phyloP scores from a whole-genome alignment of 2,888 invertebrate genomes.

The Pandemis heparana region DNA sequence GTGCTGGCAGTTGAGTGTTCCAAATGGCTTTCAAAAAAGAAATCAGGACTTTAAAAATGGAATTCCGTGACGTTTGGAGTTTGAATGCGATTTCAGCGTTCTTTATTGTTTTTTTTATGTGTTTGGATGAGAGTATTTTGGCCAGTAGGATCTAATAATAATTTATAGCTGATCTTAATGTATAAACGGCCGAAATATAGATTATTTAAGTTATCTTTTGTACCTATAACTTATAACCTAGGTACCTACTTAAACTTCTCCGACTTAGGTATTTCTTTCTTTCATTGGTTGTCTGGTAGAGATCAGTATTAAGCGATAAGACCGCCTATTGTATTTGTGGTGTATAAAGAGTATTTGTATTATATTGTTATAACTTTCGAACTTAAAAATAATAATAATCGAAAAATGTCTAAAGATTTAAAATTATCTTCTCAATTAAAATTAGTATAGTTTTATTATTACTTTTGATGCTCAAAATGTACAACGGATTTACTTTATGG shows the following conservation, averaged over 20 bases:
- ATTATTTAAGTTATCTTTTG: too few species aligned
- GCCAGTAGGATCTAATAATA: neutral
- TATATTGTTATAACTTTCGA: too few species aligned
- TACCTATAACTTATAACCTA: too few species aligned
- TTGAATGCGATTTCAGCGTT: slow-evolving; percentile 36
- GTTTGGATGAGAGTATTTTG: neutral
- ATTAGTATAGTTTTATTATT: neutral
- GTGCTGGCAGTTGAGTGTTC: slow-evolving; percentile 45
- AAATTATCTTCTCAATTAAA: neutral
- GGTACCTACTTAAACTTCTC: too few species aligned
- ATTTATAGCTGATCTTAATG: neutral
- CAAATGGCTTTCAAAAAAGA: slow-evolving; percentile 50
- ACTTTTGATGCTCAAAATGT: neutral
- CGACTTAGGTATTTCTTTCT: too few species aligned
- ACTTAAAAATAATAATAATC: too few species aligned
- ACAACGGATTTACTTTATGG: slow-evolving; percentile 29
- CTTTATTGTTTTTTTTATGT: slow-evolving; percentile 25
- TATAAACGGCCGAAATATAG: too few species aligned
- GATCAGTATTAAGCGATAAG: too few species aligned
- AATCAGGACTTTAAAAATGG: slow-evolving; percentile 51
- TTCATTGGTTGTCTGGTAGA: too few species aligned
- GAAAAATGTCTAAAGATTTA: too few species aligned
- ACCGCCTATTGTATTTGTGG: too few species aligned
- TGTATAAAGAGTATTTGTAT: too few species aligned
- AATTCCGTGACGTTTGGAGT: slow-evolving; percentile 40